A percentile compares a stretch with the other conserved stretches of the same genome.
These are phyloP conservation scores for Neodontobutis hainanensis DNA, from an alignment of 2,113 vertebrate species.

Conservation along the genomic window DNA sequence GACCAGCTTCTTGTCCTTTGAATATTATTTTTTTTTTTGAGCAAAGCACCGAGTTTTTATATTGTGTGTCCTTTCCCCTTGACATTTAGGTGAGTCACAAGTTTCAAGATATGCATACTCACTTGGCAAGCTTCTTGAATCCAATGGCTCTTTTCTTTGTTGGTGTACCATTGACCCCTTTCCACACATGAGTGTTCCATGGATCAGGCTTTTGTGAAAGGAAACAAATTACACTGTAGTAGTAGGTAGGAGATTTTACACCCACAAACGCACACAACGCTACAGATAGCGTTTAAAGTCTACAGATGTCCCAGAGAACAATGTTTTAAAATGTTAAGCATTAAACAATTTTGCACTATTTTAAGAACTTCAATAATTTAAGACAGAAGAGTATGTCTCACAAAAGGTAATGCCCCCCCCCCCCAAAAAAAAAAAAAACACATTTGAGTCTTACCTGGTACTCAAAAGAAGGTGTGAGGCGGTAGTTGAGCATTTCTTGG, in stretches of 20 bases:
- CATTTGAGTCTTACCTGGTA: slow-evolving; percentile 86
- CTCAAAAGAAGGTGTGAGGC: slow-evolving; percentile 93
- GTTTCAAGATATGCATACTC: slow-evolving; percentile 62
- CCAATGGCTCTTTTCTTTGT: slow-evolving; percentile 97
- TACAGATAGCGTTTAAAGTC: too few relatives aligned
- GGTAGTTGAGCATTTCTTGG: slow-evolving; percentile 99
- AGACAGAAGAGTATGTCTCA: too few relatives aligned
- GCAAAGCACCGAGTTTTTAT: slow-evolving; percentile 13
- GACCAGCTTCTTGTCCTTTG: slow-evolving; percentile 20
- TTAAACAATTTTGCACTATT: too few relatives aligned
- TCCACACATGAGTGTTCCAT: slow-evolving; percentile 95
- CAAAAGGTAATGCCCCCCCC: too few relatives aligned
- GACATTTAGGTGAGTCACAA: slow-evolving; percentile 7
- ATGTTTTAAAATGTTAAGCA: too few relatives aligned
- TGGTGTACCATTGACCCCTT: slow-evolving; percentile 93
- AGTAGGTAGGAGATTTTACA: too few relatives aligned
- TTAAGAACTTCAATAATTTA: too few relatives aligned
- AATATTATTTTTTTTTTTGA: slow-evolving; percentile 45
- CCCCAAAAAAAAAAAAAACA: too few relatives aligned
- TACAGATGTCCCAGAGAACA: too few relatives aligned
- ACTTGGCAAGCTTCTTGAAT: slow-evolving; percentile 99
- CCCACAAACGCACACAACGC: too few relatives aligned
- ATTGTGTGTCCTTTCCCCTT: slow-evolving; percentile 12
- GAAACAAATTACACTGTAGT: slow-evolving; percentile 43
- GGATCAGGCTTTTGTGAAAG: slow-evolving; percentile 84